Base-by-base conservation (phyloP, 35 echinoderm and acorn worm genomes). In the Lytechinus variegatus region DNA sequence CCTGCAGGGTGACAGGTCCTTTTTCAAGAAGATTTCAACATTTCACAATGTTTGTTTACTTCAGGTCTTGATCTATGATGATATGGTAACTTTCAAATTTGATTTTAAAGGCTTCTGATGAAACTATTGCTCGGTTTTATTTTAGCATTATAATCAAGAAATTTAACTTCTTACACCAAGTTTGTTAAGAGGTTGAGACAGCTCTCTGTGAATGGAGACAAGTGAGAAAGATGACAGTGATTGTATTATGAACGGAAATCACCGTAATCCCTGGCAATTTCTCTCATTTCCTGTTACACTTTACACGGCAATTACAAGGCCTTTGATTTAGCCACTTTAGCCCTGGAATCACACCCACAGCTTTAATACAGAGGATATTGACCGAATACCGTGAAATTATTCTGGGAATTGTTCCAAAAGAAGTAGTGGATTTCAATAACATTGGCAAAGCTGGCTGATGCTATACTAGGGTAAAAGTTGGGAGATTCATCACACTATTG, bases 271-370 rank as follows among this genome's bases (percentile, higher is more conserved):
- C 9, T 90, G 88, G 88, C 29, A 79, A 90, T 51, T 90, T 54
- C 28, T 54, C 88, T 90, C 88, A 90, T 90, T 90, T 90, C 88
- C 88, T 90, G 29, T 90, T 44, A 90, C 88, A 90, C 52, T 90
- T 90, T 90, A 14, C 66, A 4, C 66, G 7, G 56, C 66, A 79
- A 79, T 79, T 79, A 79, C 66, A 79, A 79, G 66, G 66, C 66
- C 66, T 79, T 79, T 79, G 8, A 79, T 79, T 58, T 79, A n/a
- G 66, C 66, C 21, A 79, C 66, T 79, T 79, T 4, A 79, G 16
- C 66, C 66, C 66, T 79, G 66, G 21, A 79, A 79, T n/a, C 21
- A 79, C 66, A 79, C 66, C 16, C 21, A 79, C 66, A 24, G n/a
- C 66, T 79, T 21, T 24, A 6, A 21, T 13, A 11, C 56, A 7